phyloP scores from a whole-genome alignment of 2,113 vertebrate genomes.

The Centropus unirufus region DNA sequence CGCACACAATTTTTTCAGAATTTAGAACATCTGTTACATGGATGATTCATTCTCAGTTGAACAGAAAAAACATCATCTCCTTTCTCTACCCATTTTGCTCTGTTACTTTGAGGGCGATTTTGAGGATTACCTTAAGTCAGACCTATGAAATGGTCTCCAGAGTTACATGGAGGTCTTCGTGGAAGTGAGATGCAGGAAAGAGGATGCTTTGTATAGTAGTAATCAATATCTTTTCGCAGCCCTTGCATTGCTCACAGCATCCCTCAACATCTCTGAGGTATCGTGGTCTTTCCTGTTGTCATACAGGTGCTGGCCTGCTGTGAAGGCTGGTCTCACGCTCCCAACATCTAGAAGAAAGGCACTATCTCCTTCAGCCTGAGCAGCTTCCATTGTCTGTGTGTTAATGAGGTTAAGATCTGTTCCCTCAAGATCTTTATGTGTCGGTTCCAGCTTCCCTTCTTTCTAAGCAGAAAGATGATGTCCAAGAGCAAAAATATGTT shows the following conservation, averaged over 20 bases:
- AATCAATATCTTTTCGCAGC: background rate
- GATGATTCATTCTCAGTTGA: background rate
- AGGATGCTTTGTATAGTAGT: background rate
- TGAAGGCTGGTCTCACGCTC: background rate
- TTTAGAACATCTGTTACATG: background rate
- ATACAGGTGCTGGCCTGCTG: background rate
- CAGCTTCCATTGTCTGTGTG: rapidly evolving
- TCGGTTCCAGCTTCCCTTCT: background rate
- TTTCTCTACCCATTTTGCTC: background rate
- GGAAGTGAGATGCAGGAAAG: background rate
- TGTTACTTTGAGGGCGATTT: background rate
- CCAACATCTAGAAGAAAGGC: background rate
- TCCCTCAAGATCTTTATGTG: background rate
- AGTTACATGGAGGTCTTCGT: background rate
- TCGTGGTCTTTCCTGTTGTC: background rate
- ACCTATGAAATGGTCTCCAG: background rate
- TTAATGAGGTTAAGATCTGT: background rate
- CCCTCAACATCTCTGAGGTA: background rate
- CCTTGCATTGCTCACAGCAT: background rate
- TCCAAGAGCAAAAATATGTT: background rate
- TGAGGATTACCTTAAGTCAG: background rate
- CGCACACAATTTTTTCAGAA: background rate
- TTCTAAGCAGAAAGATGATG: background rate
- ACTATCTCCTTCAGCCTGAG: background rate
- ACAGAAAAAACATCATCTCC: background rate